Evolutionary conservation across 1,140 invertebrate genomes (phyloP), one percentile per base, ranked within the genome.

Genomic region (Pemphigus obesinymphae): DNA sequence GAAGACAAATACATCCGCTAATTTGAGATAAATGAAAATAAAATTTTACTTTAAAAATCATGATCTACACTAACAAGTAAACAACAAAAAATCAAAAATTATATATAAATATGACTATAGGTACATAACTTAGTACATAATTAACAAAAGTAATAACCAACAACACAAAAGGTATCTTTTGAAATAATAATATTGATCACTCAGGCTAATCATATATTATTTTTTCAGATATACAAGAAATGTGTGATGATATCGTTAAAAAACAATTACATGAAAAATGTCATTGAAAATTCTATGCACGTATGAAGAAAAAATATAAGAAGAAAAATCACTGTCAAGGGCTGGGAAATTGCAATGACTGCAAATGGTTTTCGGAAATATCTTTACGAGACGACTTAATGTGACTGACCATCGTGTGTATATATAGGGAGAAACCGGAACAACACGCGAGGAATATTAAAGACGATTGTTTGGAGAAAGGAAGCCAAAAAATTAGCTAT

Each of bases 301-400:
- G 29, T 73, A 50, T 73, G 45, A 31, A 29, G 31, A 20, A 73
- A 50, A 73, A 73, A 50, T 45, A 73, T 5, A 50, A 50, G 26
- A 50, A 73, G 20, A 31, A 73, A 73, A 50, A 73, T 73, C 70
- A 17, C 45, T 5, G 26, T 73, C 17, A 4, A 31, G 29, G 45
- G 43, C 31, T n/a, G 26, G 70, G 29, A 73, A 73, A 73, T 73
- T 73, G 43, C 29, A 48, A n/a, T 31, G 43, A 15, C 43, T 50
- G 15, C 29, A 73, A 73, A 73, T 31, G 43, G 70, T 73, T 48
- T 73, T 50, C 70, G 70, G 37, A 29, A 29, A 73, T 73, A 73
- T 73, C 31, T 73, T 45, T 48, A 73, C 70, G 29, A 50, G 70
- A 73, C 70, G n/a, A 73, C 70, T 73, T 73, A 73, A 73, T 73